Evolutionary conservation across 37 sponge, comb jelly and placozoan genomes (phyloP).

Genomic region (Aphrocallistes beatrix): DNA sequence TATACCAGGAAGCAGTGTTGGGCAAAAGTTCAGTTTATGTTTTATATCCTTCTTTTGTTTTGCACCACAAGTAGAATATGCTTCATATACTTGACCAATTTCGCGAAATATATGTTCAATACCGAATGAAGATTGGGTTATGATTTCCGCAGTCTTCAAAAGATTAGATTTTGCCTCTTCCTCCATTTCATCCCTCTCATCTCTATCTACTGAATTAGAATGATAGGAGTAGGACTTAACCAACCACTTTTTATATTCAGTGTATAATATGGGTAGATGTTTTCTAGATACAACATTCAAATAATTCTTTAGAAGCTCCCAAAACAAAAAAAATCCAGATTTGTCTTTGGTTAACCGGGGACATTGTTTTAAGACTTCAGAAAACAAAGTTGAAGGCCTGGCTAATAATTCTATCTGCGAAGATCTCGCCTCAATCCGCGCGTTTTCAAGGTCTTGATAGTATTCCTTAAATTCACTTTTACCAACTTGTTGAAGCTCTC

Average conservation of each 20-base stretch:
- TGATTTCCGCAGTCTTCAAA: neutral
- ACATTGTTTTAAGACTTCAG: neutral
- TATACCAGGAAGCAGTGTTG: conserved; percentile 1
- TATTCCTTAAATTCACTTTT: neutral
- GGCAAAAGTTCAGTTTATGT: neutral
- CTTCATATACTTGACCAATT: conserved; percentile 23
- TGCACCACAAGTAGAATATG: neutral
- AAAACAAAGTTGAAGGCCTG: neutral
- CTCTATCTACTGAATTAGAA: neutral
- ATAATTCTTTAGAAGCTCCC: neutral
- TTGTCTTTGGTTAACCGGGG: neutral
- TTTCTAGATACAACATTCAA: neutral
- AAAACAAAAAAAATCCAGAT: neutral
- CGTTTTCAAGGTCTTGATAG: neutral
- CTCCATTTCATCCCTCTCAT: neutral
- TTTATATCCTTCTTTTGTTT: neutral
- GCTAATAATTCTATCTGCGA: neutral
- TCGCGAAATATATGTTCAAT: conserved; percentile 24
- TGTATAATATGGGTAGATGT: neutral
- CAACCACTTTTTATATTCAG: neutral
- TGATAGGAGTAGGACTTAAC: neutral
- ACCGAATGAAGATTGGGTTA: conserved; percentile 16
- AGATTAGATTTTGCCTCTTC: neutral
- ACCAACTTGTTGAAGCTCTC: neutral
- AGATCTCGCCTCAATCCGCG: neutral